These are phyloP conservation scores for Catostomus latipinnis DNA, from an alignment of 2,797 vertebrate genomes.

Conservation along the genomic window DNA sequence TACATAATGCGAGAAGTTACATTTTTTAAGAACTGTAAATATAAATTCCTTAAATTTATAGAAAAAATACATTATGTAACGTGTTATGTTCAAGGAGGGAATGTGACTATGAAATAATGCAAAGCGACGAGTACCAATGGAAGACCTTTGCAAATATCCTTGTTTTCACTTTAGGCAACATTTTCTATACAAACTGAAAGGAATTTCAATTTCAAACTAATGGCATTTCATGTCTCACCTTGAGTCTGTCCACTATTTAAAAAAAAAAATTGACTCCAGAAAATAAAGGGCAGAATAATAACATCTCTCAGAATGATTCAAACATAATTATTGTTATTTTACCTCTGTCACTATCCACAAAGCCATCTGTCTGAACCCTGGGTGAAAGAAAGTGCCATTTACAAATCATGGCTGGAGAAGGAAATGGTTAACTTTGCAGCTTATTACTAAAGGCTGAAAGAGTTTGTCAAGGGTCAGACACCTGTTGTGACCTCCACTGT, in stretches of 20 bases:
- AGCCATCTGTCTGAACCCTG: constrained; percentile 1
- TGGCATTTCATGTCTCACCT: constrained; percentile 11
- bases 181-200: background rate
- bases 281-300: constrained; percentile 21
- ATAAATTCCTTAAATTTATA: no score
- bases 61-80: no score
- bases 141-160: no score
- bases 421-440: constrained; percentile 15
- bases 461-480: constrained; percentile 10
- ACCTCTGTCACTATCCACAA: constrained; percentile 12
- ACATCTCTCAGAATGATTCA: constrained; percentile 27
- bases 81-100: no score
- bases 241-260: background rate
- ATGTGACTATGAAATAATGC: no score
- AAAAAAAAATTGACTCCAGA: constrained; percentile 5
- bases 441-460: constrained; percentile 14
- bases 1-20: no score
- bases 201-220: background rate
- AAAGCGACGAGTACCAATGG: no score
- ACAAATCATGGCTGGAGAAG: background rate
- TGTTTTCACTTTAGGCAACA: no score
- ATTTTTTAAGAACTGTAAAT: no score
- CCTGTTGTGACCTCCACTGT: constrained; percentile 32
- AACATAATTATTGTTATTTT: constrained; percentile 50
- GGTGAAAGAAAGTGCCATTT: background rate